phyloP scores from a whole-genome alignment of 2,113 vertebrate genomes.

The Burhinus oedicnemus region DNA sequence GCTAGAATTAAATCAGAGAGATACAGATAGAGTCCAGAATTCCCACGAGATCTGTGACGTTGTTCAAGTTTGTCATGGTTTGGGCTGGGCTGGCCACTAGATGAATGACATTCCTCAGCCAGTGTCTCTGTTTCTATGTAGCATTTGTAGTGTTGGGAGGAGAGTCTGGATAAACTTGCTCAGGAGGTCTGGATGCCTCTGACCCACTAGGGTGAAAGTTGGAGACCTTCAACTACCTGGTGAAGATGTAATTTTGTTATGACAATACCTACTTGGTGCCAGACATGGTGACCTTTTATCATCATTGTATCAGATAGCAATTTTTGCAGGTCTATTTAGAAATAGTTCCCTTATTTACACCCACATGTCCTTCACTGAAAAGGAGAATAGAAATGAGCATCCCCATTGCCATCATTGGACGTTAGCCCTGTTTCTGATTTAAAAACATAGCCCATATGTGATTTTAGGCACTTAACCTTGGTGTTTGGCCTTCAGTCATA shows the following conservation, averaged over 20 bases:
- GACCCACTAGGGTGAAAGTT: not conserved
- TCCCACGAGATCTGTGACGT: accelerated
- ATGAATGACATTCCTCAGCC: not conserved
- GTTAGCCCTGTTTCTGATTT: not conserved
- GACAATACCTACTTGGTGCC: not conserved
- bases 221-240: not conserved
- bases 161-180: not conserved
- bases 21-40: not conserved
- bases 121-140: not conserved
- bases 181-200: not conserved
- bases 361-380: not conserved
- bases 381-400: not conserved
- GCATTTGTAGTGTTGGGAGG: not conserved
- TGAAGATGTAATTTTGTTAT: not conserved
- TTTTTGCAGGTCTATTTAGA: not conserved
- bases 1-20: not conserved
- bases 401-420: not conserved
- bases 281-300: not conserved
- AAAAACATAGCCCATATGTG: not conserved
- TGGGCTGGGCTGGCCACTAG: not conserved
- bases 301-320: not conserved
- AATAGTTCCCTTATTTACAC: not conserved
- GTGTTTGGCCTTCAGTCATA: not conserved
- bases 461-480: not conserved
- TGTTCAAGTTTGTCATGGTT: not conserved